Percentiles rank a stretch among this genome's conserved stretches.
Conservation (phyloP, 1,140 invertebrate genomes). For the Drosophila guanche region DNA sequence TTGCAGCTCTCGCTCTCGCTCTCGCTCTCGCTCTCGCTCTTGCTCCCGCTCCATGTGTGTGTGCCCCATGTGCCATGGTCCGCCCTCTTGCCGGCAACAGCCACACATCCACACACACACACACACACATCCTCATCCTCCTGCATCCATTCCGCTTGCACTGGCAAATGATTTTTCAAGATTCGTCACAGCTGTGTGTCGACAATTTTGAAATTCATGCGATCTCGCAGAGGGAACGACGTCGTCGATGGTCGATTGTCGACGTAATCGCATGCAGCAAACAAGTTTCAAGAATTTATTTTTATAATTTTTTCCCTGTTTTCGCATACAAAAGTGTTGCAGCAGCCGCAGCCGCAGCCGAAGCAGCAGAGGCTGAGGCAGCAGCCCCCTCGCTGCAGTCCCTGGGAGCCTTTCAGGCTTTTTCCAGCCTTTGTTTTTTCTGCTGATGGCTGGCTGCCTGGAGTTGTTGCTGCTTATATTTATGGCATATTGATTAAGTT, state of each 20-base stretch:
- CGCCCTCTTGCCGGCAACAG: slow-evolving; percentile 7
- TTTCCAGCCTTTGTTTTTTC: slow-evolving; percentile 25
- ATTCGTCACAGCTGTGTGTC: slow-evolving; percentile 78
- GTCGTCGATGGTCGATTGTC: slow-evolving; percentile 37
- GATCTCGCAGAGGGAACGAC: slow-evolving; percentile 29
- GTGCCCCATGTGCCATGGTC: slow-evolving; percentile 50
- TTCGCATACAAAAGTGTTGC: slow-evolving; percentile 69
- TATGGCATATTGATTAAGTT: slow-evolving; percentile 82
- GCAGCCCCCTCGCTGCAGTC: slow-evolving; percentile 27
- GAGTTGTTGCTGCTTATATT: slow-evolving; percentile 55
- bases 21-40: slow-evolving; percentile 30
- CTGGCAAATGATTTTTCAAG: slow-evolving; percentile 21
- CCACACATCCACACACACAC: no score
- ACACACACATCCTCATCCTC: no score
- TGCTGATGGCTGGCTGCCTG: no score
- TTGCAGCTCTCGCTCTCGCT: slow-evolving; percentile 40
- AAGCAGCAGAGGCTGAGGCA: background rate
- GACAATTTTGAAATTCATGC: slow-evolving; percentile 78
- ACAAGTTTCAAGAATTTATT: slow-evolving; percentile 79
- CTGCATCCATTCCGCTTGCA: background rate
- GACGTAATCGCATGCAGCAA: slow-evolving; percentile 79
- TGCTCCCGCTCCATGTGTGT: background rate
- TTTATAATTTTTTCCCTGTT: slow-evolving; percentile 67
- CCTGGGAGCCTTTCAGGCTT: slow-evolving; percentile 49
- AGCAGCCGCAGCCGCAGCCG: slow-evolving; percentile 29